These are phyloP conservation scores for Zalophus californianus DNA, from an alignment of 2,797 vertebrate species.

Conservation along the genomic window DNA sequence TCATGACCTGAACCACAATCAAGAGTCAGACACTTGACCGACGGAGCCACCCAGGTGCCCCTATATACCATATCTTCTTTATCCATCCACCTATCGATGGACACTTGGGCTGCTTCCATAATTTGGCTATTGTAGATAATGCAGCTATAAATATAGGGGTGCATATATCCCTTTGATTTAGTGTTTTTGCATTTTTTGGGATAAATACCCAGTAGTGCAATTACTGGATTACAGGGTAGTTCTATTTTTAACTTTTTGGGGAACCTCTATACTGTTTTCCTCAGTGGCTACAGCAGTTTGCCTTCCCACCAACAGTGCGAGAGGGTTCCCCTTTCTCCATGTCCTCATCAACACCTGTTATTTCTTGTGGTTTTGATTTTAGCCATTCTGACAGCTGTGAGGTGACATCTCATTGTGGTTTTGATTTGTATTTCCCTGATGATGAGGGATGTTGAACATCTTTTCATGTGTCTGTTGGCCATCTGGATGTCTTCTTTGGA, in stretches of 20 bases:
- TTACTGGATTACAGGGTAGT: background rate
- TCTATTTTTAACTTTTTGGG: background rate
- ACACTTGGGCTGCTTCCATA: background rate
- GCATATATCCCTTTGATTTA: background rate
- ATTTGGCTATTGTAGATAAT: background rate
- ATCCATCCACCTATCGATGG: background rate
- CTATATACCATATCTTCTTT: background rate
- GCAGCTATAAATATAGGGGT: background rate
- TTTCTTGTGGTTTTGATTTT: background rate
- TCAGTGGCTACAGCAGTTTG: background rate
- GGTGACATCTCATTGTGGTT: background rate
- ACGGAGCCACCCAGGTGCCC: background rate
- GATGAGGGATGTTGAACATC: background rate
- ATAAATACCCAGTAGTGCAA: background rate
- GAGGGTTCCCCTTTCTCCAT: background rate
- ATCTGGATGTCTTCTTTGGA: background rate
- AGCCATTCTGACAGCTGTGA: background rate
- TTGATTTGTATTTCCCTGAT: background rate
- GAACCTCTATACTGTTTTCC: background rate
- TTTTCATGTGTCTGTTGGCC: background rate
- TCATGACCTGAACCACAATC: background rate
- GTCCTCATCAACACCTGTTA: background rate
- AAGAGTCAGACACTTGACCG: background rate
- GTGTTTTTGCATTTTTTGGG: background rate
- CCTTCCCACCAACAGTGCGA: background rate